Base-by-base conservation (phyloP, 2,888 invertebrate genomes). In the Hoplodrina ambigua region DNA sequence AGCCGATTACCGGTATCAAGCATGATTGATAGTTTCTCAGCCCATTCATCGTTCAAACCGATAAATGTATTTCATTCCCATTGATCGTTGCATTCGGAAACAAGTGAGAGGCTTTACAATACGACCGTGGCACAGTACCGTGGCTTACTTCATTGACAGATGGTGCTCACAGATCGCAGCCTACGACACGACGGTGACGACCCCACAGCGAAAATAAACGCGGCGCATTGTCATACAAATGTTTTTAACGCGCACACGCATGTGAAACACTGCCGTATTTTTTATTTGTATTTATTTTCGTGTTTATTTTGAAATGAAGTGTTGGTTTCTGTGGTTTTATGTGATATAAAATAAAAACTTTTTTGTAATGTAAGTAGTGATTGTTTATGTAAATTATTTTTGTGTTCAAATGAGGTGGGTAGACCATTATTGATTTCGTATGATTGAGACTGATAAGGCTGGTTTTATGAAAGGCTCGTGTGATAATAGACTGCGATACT, bases 131-230 rank as follows among this genome's bases (percentile, higher is more conserved):
- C 46, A 46, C 46, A 46, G 46, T 46, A 87, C 94, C 93, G 90
- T 93, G 94, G 88, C 93, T 93, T 90, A 90, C 88, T 88, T 92
- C 92, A 91, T 91, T 92, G 90, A 92, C 91, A 89, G 92, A 91
- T 92, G 89, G 89, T 87, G 88, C 71, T 81, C 81, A 66, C 88
- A 84, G 88, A 76, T 80, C 78, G 78, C 81, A 86, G 85, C 83
- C 86, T 87, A 83, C 87, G 89, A 88, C 89, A 89, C 78, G 86
- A 84, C 91, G 92, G 88, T 75, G 86, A 84, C 91, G 93, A 93
- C 91, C 94, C 91, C 88, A 84, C 78, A 65, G 83, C 83, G 84
- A 84, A 88, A 91, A 90, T 87, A 87, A 78, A 84, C 85, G 80
- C 76, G 69, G 76, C 85, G 86, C 91, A 94, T 94, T 94, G 94